Evolutionary conservation across 2,888 invertebrate genomes (phyloP), one percentile per base, ranked within the genome.

Genomic region (Isoperla grammatica): DNA sequence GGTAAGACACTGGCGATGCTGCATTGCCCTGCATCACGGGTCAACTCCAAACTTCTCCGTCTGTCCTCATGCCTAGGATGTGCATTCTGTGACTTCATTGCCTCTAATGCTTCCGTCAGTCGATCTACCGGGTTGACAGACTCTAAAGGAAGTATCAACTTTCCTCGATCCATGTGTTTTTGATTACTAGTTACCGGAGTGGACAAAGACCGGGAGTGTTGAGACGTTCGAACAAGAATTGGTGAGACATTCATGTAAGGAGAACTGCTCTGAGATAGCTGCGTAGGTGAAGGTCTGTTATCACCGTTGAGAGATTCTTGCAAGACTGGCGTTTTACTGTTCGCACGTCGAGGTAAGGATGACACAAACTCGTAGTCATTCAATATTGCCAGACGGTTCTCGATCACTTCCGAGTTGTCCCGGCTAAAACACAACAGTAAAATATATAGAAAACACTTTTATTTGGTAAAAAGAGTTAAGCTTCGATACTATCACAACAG

Each of bases 341-440:
- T n/a, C 2, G 20, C 6, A 22, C 39, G 53, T 1, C 48, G 45
- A 3, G 62, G 54, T 20, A 62, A 19, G 17, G 62, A 62, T 39
- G 69, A 75, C 65, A 74, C 74, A 37, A 76, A 70, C 22, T 76
- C 72, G 63, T 76, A 76, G 64, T 75, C 74, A 67, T 75, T 75
- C 58, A 72, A 72, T 63, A 78, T 74, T 8, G 77, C 75, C 61
- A 79, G 72, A 65, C 78, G 78, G 62, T 76, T 77, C 61, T 79
- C 78, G 42, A 75, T 74, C 19, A 75, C 69, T 57, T 77, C 76
- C 56, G 71, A 71, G 64, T 23, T 57, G 42, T 60, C 59, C 19
- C 69, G 65, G 56, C 73, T 74, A 60, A 15, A 69, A 29, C 29
- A 29, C 29, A 29, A 29, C 29, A 29, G 29, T 6, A 29, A 29